These are phyloP conservation scores for Pseudorhombus dupliciocellatus DNA, from an alignment of 2,113 vertebrate species.

Conservation along the genomic window DNA sequence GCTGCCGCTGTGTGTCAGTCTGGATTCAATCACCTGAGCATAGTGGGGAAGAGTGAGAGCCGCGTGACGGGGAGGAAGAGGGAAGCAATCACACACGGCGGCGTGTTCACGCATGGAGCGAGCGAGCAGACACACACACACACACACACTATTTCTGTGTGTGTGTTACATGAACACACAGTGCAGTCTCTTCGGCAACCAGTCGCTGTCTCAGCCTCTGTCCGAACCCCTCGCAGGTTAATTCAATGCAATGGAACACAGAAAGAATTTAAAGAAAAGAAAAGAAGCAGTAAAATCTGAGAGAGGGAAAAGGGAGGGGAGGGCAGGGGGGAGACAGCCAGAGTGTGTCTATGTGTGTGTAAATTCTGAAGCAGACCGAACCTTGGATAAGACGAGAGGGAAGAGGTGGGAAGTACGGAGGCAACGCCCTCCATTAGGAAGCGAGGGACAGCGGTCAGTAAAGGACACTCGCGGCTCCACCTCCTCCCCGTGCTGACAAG, in stretches of 20 bases:
- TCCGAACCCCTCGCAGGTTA: constrained; percentile 22
- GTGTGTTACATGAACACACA: constrained; percentile 22
- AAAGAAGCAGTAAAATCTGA: constrained; percentile 6
- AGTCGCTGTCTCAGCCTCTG: constrained; percentile 34
- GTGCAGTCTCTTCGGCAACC: constrained; percentile 40
- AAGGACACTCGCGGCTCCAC: constrained; percentile 68
- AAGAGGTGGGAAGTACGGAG: constrained; percentile 34
- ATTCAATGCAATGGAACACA: constrained; percentile 33
- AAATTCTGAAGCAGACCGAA: constrained; percentile 50
- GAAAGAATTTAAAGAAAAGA: background rate
- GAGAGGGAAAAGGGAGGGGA: background rate
- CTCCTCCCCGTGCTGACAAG: constrained; percentile 56
- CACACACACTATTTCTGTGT: background rate
- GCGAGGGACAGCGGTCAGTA: constrained; percentile 66
- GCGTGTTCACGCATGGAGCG: constrained; percentile 23
- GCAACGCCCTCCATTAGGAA: constrained; percentile 41
- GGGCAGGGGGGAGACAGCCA: constrained; percentile 14
- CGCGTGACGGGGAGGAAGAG: background rate
- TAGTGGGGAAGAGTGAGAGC: constrained; percentile 6
- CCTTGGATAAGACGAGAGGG: constrained; percentile 33
- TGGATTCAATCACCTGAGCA: constrained; percentile 50
- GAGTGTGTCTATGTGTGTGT: constrained; percentile 29
- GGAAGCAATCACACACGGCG: background rate
- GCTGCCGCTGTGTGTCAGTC: background rate
- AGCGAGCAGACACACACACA: constrained; percentile 14